A percentile compares a stretch with the other conserved stretches of the same genome.
These are phyloP conservation scores for Grus americana DNA, from an alignment of 2,113 vertebrate species.

Conservation along the genomic window DNA sequence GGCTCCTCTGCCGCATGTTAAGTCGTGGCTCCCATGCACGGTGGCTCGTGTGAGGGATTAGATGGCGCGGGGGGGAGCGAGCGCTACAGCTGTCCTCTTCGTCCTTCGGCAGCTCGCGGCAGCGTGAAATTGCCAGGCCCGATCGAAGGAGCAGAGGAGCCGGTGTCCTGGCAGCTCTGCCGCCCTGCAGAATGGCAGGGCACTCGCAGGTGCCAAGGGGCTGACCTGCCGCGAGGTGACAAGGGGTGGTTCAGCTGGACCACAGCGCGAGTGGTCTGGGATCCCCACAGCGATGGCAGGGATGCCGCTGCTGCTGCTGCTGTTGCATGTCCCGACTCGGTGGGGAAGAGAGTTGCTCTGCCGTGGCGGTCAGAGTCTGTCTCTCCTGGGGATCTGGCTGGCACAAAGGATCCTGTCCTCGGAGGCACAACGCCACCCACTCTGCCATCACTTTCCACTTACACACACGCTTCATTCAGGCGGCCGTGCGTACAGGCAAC, in stretches of 20 bases:
- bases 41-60: background rate
- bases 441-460: background rate
- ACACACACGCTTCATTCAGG: background rate
- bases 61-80: background rate
- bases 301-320: background rate
- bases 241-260: background rate
- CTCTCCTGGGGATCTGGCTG: background rate
- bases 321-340: background rate
- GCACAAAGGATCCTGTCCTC: background rate
- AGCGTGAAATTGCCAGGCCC: background rate
- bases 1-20: conserved; percentile 23
- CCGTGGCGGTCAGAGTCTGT: background rate
- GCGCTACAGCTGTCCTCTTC: background rate
- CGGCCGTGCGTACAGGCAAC: fast-evolving
- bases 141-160: background rate
- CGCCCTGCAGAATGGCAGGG: background rate
- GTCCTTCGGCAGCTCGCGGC: background rate
- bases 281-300: fast-evolving
- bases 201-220: fast-evolving
- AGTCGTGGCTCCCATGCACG: background rate
- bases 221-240: background rate
- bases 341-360: background rate
- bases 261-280: fast-evolving
- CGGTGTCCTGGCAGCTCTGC: background rate
- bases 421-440: too few relatives aligned